Evolutionary conservation across 2,888 invertebrate species (phyloP).

Genomic region (Macaria liturata): DNA sequence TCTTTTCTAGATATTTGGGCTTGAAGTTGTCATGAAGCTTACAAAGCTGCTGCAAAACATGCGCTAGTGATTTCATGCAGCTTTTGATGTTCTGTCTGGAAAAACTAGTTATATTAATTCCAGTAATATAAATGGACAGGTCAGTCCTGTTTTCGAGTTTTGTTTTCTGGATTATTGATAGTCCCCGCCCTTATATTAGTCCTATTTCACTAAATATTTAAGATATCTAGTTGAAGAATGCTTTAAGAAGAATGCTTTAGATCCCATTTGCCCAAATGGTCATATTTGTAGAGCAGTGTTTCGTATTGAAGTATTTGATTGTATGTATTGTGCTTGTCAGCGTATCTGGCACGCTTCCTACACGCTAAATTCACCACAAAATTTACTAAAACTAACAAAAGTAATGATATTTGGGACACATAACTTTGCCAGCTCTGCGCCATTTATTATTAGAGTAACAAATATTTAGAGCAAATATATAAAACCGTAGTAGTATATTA

Average conservation of each 20-base stretch:
- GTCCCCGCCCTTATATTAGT: background rate
- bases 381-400: conserved; percentile 43
- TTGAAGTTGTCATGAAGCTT: conserved; percentile 42
- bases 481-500: too few relatives aligned
- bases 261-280: conserved; percentile 23
- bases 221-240: conserved; percentile 13
- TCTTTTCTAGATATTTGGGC: conserved; percentile 67
- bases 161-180: conserved; percentile 6
- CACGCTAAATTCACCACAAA: conserved; percentile 45
- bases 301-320: conserved; percentile 30
- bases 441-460: too few relatives aligned
- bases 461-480: too few relatives aligned
- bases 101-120: conserved; percentile 1
- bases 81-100: conserved; percentile 7
- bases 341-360: conserved; percentile 46
- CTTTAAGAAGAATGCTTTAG: conserved; percentile 14
- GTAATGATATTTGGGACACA: conserved; percentile 27
- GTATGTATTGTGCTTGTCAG: conserved; percentile 39
- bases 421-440: conserved; percentile 16
- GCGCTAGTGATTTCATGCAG: conserved; percentile 8
- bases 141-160: conserved; percentile 25
- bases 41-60: conserved; percentile 10
- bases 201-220: conserved; percentile 3
- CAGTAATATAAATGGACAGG: conserved; percentile 16
- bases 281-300: conserved; percentile 30